Base-by-base conservation (phyloP, 2,888 invertebrate species). In the Platynereis dumerilii region DNA sequence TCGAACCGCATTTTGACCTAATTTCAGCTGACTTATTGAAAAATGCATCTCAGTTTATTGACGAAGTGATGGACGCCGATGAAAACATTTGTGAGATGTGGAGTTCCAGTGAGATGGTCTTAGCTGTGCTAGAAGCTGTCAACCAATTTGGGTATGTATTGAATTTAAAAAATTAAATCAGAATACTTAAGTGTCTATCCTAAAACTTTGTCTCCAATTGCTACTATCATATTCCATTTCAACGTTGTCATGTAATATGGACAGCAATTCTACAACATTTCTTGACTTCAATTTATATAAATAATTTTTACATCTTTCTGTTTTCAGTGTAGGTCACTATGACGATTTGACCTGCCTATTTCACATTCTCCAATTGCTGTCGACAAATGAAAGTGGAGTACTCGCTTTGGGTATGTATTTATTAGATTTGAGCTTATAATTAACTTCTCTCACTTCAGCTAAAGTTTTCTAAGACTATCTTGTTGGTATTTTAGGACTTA, bases 11-110 rank as follows among this genome's bases (percentile, higher is more conserved):
- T 34, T 34, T 34, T 55, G n/a, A n/a, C 28, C 15, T 55, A 60
- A 1, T 69, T 74, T 5, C 70, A 84, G 83, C 75, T 68, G 81
- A 80, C 60, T 72, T 85, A 34, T 71, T 84, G 58, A 78, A 73
- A 69, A 78, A 78, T 62, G 71, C 76, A 1, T 78, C 75, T 15
- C 76, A 77, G 56, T 69, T 80, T 26, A 66, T 80, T 53, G 78
- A 79, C 66, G 72, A 73, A 15, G 27, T 80, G 48, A 70, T 81
- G 60, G 78, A 80, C 66, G 63, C 73, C 29, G 76, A 78, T 58
- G 76, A 78, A 52, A 74, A 76, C 42, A 67, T 80, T 28, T 79
- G 80, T 74, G 65, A 68, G n/a, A 68, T 60, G 54, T 81, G 81
- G 81, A 76, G 76, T 60, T 74, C 74, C 24, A 65, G 71, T 27